phyloP scores from a whole-genome alignment of 2,888 invertebrate species.

The Phalangium opilio region DNA sequence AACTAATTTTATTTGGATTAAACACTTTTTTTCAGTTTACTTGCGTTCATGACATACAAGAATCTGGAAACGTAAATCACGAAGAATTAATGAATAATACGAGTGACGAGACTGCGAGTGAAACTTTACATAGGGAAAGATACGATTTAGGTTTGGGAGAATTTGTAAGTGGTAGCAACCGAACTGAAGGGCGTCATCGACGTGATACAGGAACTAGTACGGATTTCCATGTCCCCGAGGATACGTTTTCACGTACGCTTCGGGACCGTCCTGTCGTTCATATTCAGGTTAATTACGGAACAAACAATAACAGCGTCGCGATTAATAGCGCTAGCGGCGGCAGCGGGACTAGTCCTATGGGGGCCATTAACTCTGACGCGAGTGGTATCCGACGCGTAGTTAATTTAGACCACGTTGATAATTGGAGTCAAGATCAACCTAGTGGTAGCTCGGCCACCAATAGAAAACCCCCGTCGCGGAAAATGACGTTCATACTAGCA shows the following conservation, averaged over 20 bases:
- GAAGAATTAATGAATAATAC: neutral
- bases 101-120: slow-evolving; percentile 4
- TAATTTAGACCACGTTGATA: too few species aligned
- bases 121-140: neutral
- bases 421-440: too few species aligned
- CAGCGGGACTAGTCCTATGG: too few species aligned
- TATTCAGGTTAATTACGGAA: slow-evolving; percentile 12
- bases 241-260: neutral
- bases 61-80: slow-evolving; percentile 24
- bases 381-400: too few species aligned
- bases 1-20: neutral
- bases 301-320: neutral
- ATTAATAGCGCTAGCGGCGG: too few species aligned
- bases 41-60: slow-evolving; percentile 82
- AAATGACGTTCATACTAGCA: neutral
- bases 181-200: neutral
- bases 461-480: neutral
- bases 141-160: neutral
- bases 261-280: slow-evolving; percentile 10
- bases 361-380: too few species aligned
- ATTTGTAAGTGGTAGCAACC: neutral
- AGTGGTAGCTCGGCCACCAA: too few species aligned
- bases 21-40: slow-evolving; percentile 53
- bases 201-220: neutral
- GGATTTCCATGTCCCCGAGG: neutral